Conservation (phyloP, 2,888 invertebrate genomes). For the Pristionchus arcanus region DNA sequence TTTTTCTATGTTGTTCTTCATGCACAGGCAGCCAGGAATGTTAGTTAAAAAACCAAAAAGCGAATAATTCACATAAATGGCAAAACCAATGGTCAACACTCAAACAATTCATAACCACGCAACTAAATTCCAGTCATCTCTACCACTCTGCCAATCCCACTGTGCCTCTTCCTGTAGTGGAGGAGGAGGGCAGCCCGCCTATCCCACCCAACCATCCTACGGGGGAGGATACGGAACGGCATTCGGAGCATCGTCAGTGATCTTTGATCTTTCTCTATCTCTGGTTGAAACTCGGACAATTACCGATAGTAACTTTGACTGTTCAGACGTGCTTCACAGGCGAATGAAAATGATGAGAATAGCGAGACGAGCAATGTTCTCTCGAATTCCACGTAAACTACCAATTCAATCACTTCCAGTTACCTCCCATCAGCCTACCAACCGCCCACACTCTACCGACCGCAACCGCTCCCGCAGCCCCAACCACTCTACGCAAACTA, state of each 20-base stretch:
- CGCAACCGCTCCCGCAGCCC: background rate
- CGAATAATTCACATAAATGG: no score
- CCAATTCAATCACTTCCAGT: background rate
- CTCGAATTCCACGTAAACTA: no score
- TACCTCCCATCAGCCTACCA: slow-evolving; percentile 36
- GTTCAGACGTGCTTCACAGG: no score
- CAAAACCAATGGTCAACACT: no score
- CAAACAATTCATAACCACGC: background rate
- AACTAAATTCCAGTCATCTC: background rate
- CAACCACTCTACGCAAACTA: slow-evolving; percentile 3
- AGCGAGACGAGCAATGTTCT: no score
- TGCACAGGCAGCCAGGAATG: no score
- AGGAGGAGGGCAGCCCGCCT: background rate
- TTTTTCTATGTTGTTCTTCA: background rate
- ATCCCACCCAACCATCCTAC: background rate
- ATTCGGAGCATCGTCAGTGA: slow-evolving; percentile 23
- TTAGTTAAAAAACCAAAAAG: no score
- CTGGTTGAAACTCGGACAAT: background rate
- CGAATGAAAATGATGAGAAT: no score
- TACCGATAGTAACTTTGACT: no score
- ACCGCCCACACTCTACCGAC: slow-evolving; percentile 5
- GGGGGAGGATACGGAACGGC: background rate
- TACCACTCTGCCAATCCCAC: slow-evolving; percentile 22
- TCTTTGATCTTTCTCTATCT: background rate
- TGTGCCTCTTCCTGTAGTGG: slow-evolving; percentile 27